A percentile compares a stretch with the other conserved stretches of the same genome.
These are phyloP conservation scores for Platycheirus albimanus DNA, from an alignment of 2,888 invertebrate genomes.

Conservation along the genomic window DNA sequence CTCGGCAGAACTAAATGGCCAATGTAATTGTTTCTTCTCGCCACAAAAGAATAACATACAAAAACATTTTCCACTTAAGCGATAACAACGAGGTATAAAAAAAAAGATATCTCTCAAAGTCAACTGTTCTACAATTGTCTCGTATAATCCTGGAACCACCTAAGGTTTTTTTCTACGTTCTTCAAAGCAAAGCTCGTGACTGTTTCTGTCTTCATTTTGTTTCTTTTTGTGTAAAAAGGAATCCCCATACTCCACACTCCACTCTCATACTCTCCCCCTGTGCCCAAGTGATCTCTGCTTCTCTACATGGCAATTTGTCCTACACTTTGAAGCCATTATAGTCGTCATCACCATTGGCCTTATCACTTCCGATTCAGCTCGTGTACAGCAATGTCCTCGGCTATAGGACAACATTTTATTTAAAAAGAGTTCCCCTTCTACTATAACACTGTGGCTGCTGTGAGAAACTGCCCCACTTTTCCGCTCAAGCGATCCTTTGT, in stretches of 20 bases:
- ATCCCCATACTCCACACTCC: slow-evolving; percentile 53
- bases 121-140: slow-evolving; percentile 67
- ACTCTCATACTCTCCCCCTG: background rate
- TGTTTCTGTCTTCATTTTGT: slow-evolving; percentile 51
- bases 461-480: slow-evolving; percentile 66
- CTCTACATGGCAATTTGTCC: slow-evolving; percentile 57
- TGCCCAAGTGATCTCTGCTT: slow-evolving; percentile 41
- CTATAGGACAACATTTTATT: slow-evolving; percentile 61
- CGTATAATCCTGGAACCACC: slow-evolving; percentile 65
- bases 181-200: slow-evolving; percentile 56
- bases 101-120: slow-evolving; percentile 62
- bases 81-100: slow-evolving; percentile 58
- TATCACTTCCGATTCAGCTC: slow-evolving; percentile 69
- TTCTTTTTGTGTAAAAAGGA: slow-evolving; percentile 51
- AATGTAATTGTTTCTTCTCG: slow-evolving; percentile 57
- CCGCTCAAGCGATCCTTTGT: slow-evolving; percentile 66
- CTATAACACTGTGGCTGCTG: background rate
- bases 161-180: slow-evolving; percentile 25
- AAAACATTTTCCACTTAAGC: slow-evolving; percentile 70
- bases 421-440: slow-evolving; percentile 46
- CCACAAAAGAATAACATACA: slow-evolving; percentile 56
- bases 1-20: slow-evolving; percentile 45
- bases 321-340: slow-evolving; percentile 64
- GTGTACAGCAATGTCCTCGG: slow-evolving; percentile 61
- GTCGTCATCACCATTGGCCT: slow-evolving; percentile 72